These are phyloP conservation scores for Staurois parvus DNA, from an alignment of 2,797 vertebrate species.

Conservation along the genomic window DNA sequence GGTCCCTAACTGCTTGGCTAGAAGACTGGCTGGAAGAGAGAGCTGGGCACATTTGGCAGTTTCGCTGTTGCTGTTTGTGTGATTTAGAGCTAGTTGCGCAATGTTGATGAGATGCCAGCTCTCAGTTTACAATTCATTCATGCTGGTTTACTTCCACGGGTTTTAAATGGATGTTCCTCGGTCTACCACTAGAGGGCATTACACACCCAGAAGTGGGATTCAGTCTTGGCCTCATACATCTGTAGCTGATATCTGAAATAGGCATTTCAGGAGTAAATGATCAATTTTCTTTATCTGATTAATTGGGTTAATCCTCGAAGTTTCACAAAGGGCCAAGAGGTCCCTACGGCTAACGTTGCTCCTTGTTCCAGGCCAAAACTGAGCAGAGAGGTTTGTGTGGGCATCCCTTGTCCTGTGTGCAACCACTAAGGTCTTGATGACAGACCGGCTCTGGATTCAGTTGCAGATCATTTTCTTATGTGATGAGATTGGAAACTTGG, in stretches of 20 bases:
- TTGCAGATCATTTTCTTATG: constrained; percentile 68
- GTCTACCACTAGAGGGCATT: constrained; percentile 90
- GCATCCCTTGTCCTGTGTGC: constrained; percentile 69
- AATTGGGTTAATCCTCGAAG: constrained; percentile 90
- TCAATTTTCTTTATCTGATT: constrained; percentile 89
- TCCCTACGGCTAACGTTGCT: constrained; percentile 79
- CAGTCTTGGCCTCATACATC: constrained; percentile 59
- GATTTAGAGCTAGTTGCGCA: constrained; percentile 20
- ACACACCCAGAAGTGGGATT: constrained; percentile 71
- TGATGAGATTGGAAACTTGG: constrained; percentile 66
- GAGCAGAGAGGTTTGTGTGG: constrained; percentile 69
- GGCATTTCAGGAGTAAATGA: constrained; percentile 73
- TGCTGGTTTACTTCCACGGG: not conserved
- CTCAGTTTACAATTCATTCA: constrained; percentile 8
- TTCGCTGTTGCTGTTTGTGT: constrained; percentile 21
- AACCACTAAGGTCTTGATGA: constrained; percentile 68
- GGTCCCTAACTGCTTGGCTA: constrained; percentile 1
- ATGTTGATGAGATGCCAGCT: constrained; percentile 19
- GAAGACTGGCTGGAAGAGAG: constrained; percentile 7
- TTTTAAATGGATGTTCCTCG: not conserved
- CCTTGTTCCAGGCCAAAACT: constrained; percentile 72
- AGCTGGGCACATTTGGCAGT: not conserved
- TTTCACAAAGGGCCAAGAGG: constrained; percentile 82
- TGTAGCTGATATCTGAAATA: constrained; percentile 70
- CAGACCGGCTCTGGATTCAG: constrained; percentile 70